phyloP scores from a whole-genome alignment of 2,113 vertebrate species.

The Theropithecus gelada region DNA sequence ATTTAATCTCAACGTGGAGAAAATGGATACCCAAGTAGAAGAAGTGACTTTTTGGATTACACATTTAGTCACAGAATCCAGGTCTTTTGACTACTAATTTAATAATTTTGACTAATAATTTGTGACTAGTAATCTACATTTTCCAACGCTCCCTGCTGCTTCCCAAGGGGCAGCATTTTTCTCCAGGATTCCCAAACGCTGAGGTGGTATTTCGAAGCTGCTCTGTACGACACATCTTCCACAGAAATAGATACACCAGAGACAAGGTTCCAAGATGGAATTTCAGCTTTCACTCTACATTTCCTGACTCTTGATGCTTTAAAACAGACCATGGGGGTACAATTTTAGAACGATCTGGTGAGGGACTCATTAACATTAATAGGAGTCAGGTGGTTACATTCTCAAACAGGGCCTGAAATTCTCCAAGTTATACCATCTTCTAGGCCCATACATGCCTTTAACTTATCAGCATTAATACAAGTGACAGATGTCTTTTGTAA shows the following conservation, averaged over 20 bases:
- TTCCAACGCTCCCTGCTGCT: not conserved
- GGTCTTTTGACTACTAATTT: not conserved
- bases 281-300: slow-evolving; percentile 73
- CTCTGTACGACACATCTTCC: not conserved
- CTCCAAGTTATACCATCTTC: not conserved
- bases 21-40: not conserved
- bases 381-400: slow-evolving; percentile 65
- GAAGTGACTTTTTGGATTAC: not conserved
- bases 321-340: slow-evolving; percentile 66
- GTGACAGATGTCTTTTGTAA: not conserved
- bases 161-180: not conserved
- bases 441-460: not conserved
- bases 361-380: slow-evolving; percentile 72
- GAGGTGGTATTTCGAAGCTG: not conserved
- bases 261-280: slow-evolving; percentile 54
- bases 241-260: slow-evolving; percentile 13
- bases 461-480: slow-evolving; percentile 22
- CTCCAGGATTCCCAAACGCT: not conserved
- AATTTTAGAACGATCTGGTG: slow-evolving; percentile 51
- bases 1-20: not conserved
- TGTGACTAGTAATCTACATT: not conserved
- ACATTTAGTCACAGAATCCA: not conserved
- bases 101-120: not conserved
- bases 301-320: slow-evolving; percentile 61
- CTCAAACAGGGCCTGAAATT: not conserved